These are phyloP conservation scores for Eptatretus atami DNA, from an alignment of 2,797 vertebrate genomes.

Conservation along the genomic window DNA sequence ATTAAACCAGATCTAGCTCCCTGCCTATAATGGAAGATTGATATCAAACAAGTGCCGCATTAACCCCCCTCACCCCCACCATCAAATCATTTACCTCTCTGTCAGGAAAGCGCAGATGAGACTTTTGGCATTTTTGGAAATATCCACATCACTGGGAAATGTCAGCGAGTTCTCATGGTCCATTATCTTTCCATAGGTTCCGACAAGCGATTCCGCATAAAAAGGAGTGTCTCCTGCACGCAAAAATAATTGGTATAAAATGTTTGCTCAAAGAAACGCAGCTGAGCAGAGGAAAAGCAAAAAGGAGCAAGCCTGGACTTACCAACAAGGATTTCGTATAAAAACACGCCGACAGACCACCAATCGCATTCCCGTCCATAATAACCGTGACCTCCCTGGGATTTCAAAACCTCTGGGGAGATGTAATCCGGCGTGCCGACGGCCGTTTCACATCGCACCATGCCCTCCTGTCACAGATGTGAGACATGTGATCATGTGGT, in stretches of 20 bases:
- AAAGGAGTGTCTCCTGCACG: constrained; percentile 70
- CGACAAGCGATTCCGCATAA: constrained; percentile 87
- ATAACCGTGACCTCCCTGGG: constrained; percentile 74
- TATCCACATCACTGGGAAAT: constrained; percentile 87
- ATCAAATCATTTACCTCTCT: constrained; percentile 32
- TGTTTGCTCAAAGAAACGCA: background rate
- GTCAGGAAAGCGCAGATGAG: constrained; percentile 95
- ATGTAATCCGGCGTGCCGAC: constrained; percentile 96
- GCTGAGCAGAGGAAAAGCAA: background rate
- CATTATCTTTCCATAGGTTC: constrained; percentile 98
- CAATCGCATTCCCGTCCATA: constrained; percentile 93
- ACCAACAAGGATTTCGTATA: constrained; percentile 95
- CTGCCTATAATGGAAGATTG: too few species aligned
- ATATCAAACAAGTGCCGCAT: too few species aligned
- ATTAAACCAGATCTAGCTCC: too few species aligned
- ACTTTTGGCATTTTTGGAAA: constrained; percentile 72
- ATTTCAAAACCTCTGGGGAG: constrained; percentile 79
- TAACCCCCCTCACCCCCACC: background rate
- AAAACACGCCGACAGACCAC: constrained; percentile 98
- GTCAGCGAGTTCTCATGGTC: constrained; percentile 91
- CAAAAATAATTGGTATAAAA: constrained; percentile 8
- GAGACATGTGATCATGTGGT: too few species aligned
- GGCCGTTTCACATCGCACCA: constrained; percentile 89
- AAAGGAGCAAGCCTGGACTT: constrained; percentile 16
- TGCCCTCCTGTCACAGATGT: constrained; percentile 34